Evolutionary conservation across 2,797 vertebrate species (phyloP).

Genomic region (Sebastes nivosus): DNA sequence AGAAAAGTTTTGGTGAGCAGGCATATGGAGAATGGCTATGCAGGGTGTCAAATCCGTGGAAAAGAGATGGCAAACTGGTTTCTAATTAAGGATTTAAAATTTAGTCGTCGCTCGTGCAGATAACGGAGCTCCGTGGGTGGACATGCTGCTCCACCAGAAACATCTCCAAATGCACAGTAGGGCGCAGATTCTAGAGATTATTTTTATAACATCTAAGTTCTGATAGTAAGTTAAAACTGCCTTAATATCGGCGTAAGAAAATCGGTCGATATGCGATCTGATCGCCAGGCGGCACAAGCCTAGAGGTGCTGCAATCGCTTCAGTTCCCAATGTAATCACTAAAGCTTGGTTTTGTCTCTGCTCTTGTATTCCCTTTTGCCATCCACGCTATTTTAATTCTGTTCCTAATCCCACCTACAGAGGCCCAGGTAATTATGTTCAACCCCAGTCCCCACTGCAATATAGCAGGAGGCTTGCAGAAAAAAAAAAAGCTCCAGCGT

Average conservation of each 20-base stretch:
- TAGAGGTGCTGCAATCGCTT: background rate
- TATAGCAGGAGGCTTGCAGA: slow-evolving; percentile 28
- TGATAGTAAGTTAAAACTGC: background rate
- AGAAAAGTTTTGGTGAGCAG: background rate
- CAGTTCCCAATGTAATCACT: slow-evolving; percentile 30
- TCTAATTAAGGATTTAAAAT: background rate
- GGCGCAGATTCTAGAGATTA: background rate
- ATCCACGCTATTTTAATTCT: slow-evolving; percentile 63
- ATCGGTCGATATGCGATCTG: background rate
- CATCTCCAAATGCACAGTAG: background rate
- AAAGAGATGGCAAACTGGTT: background rate
- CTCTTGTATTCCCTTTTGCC: slow-evolving; percentile 46
- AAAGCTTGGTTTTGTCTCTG: slow-evolving; percentile 14
- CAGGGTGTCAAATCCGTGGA: too few relatives aligned
- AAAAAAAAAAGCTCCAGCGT: slow-evolving; percentile 20
- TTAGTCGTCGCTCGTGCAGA: background rate
- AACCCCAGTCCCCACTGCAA: slow-evolving; percentile 52
- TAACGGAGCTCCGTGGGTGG: background rate
- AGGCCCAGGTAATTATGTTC: slow-evolving; percentile 74
- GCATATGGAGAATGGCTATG: background rate
- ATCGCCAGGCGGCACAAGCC: background rate
- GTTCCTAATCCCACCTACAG: slow-evolving; percentile 61
- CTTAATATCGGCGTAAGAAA: background rate
- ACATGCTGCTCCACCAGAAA: background rate
- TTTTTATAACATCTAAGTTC: background rate